Base-by-base conservation (phyloP, 2,888 invertebrate species). In the Oligia fasciuncula region DNA sequence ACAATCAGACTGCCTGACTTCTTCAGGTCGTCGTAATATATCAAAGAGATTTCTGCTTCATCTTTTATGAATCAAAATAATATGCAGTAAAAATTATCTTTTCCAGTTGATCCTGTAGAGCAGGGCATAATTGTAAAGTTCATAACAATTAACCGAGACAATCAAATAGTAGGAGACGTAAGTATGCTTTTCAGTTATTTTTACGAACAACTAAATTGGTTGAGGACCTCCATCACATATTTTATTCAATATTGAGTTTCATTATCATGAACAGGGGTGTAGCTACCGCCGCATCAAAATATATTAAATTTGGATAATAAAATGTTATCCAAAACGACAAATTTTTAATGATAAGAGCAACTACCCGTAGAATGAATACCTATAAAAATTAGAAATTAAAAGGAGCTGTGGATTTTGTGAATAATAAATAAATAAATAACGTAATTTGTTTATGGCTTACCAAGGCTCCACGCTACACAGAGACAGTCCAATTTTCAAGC, bases 81-180 rank as follows among this genome's bases (percentile, higher is more conserved):
- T 62, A 60, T n/a, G 13, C 13, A 51, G 23, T 57, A 11, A 57
- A 46, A 57, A 60, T 66, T 68, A 70, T 77, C 54, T 69, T 74
- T 94, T 93, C 70, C 91, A 97, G 96, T 94, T 83, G 95, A 95
- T 81, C 95, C 96, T 81, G 92, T 96, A 29, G 96, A 96, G 81
- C 94, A 94, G 85, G 95, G 93, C 40, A 91, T 92, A n/a, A 85
- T 92, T 35, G 92, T 95, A 4, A 96, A 96, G 80, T 96, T 96
- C 86, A 91, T 95, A 3, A 95, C 96, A 71, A 93, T 96, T 57
- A 94, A 94, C 86, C 94, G 94, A 87, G 96, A 96, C 66, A 95
- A 95, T 88, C 94, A 95, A 90, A 94, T 96, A 79, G 91, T 96
- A 69, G 93, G 95, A 86, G 96, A 97, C 91, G 96, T 96, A 90